Percentiles rank a stretch among this genome's conserved stretches.
Evolutionary conservation across 2,113 vertebrate species (phyloP).

Genomic region (Proterorhinus semilunaris): DNA sequence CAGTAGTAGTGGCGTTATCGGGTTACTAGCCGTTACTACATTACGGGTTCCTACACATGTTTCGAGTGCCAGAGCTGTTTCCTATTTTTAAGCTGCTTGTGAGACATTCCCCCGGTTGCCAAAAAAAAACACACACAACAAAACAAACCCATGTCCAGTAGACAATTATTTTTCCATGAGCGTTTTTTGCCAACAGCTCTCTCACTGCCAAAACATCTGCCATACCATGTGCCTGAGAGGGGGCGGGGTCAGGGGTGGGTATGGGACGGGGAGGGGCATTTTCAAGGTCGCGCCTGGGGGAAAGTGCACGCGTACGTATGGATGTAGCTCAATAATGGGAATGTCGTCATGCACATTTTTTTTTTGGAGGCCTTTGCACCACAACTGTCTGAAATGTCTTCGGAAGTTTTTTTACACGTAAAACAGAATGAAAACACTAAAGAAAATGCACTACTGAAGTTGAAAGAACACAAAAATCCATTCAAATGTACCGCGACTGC

Average conservation of each 20-base stretch:
- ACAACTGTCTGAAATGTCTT: background rate
- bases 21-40: too few relatives aligned
- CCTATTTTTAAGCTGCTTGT: conserved; percentile 26
- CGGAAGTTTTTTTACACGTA: too few relatives aligned
- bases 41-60: background rate
- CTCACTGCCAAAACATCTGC: conserved; percentile 74
- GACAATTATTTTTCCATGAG: conserved; percentile 44
- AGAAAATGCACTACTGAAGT: too few relatives aligned
- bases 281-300: conserved; percentile 43
- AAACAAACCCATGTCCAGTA: conserved; percentile 4
- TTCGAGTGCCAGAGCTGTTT: conserved; percentile 36
- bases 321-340: conserved; percentile 53
- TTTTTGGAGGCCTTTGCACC: conserved; percentile 3
- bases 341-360: conserved; percentile 47
- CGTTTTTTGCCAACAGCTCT: conserved; percentile 72
- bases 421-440: too few relatives aligned
- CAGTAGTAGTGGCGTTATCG: too few relatives aligned
- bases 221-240: conserved; percentile 73
- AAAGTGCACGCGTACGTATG: conserved; percentile 5
- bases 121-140: conserved; percentile 17
- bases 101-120: conserved; percentile 57
- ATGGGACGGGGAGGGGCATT: background rate
- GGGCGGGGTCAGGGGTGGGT: conserved; percentile 14
- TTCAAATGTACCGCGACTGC: too few relatives aligned
- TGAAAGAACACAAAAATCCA: too few relatives aligned